Conservation (phyloP, 2,888 invertebrate genomes). For the Caenorhabditis becei region DNA sequence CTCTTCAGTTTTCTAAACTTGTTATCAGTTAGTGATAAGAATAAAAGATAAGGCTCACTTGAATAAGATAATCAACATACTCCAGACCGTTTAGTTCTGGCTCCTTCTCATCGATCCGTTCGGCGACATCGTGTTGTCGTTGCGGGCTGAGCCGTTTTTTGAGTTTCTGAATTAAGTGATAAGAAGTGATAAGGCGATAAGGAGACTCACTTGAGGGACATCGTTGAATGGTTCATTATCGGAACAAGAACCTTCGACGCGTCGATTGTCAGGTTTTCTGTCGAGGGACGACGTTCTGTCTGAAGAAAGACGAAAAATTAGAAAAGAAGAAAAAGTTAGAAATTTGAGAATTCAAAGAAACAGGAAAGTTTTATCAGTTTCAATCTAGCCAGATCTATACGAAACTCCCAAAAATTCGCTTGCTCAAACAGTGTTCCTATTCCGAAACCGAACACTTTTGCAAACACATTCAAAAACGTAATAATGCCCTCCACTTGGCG, state of each 20-base stretch:
- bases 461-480: no score
- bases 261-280: conserved; percentile 63
- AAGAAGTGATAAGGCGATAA: neutral
- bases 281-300: conserved; percentile 47
- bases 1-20: conserved; percentile 37
- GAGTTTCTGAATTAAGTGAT: conserved; percentile 53
- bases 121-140: conserved; percentile 69
- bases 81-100: conserved; percentile 21
- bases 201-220: conserved; percentile 27
- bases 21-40: neutral
- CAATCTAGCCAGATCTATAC: no score
- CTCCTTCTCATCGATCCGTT: conserved; percentile 42
- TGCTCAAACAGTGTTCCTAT: no score
- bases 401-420: no score
- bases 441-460: no score
- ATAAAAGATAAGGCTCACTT: conserved; percentile 20
- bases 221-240: conserved; percentile 27
- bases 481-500: no score
- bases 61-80: conserved; percentile 48
- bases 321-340: neutral
- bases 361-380: no score
- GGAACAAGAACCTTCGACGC: conserved; percentile 56
- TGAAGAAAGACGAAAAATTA: conserved; percentile 12
- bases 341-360: neutral
- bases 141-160: conserved; percentile 82